A percentile compares a stretch with the other conserved stretches of the same genome.
Evolutionary conservation across 2,113 vertebrate genomes (phyloP).

Genomic region (Pelvicachromis taeniatus): DNA sequence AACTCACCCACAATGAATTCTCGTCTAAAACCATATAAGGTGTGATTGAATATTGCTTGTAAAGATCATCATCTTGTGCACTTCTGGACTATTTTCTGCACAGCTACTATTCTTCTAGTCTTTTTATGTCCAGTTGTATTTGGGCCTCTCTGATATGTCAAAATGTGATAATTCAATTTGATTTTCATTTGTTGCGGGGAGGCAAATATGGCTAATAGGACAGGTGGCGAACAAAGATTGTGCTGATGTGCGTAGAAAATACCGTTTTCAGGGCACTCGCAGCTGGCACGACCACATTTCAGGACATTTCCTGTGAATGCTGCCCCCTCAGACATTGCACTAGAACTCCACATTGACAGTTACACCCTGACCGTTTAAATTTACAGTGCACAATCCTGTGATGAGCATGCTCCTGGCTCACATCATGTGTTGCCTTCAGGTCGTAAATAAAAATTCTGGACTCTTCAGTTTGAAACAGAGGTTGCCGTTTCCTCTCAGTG

Average conservation of each 20-base stretch:
- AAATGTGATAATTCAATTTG: neutral
- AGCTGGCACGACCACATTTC: neutral
- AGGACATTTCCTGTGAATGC: neutral
- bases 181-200: neutral
- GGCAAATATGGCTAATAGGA: neutral
- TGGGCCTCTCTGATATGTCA: neutral
- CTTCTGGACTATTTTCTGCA: no score
- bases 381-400: neutral
- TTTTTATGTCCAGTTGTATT: neutral
- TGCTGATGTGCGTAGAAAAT: neutral
- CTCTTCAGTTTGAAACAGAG: neutral
- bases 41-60: no score
- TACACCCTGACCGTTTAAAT: neutral
- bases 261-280: neutral
- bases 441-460: neutral
- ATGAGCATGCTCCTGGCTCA: neutral
- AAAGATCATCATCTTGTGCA: no score
- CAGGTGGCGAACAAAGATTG: neutral
- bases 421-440: no score
- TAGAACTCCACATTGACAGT: accelerated
- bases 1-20: neutral
- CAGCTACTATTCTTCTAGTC: no score
- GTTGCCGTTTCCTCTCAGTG: neutral
- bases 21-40: neutral
- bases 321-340: neutral